A percentile compares a stretch with the other conserved stretches of the same genome.
phyloP scores from a whole-genome alignment of 2,797 vertebrate genomes.

The Poecile montanus region DNA sequence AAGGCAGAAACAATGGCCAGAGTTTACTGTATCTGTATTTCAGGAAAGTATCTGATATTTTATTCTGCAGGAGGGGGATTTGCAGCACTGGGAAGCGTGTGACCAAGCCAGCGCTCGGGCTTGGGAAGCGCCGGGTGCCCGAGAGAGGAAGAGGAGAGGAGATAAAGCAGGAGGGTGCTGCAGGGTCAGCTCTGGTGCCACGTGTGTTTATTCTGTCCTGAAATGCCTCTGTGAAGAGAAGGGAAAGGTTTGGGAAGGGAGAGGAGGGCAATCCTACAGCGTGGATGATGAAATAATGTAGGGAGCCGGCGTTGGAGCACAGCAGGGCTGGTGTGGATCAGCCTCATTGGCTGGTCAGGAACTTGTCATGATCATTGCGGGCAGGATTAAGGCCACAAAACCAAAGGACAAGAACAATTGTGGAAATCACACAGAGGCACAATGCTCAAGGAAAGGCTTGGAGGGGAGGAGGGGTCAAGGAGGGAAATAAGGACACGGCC shows the following conservation, averaged over 20 bases:
- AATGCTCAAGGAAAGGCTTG: neutral
- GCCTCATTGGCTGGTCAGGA: neutral
- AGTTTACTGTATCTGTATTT: conserved; percentile 1
- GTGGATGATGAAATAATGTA: neutral
- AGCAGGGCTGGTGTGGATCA: neutral
- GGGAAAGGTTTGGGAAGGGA: neutral
- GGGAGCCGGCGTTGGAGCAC: neutral
- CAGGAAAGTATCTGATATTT: conserved; percentile 32
- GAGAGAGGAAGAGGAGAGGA: conserved; percentile 13
- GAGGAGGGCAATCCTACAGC: neutral
- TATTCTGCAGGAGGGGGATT: neutral
- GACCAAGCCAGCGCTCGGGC: accelerated
- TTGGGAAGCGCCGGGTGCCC: neutral
- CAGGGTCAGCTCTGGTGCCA: neutral
- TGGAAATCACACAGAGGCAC: neutral
- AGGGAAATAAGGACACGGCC: neutral
- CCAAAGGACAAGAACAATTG: neutral
- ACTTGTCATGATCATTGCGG: neutral
- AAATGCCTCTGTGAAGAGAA: neutral
- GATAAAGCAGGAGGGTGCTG: neutral
- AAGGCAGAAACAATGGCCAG: conserved; percentile 59
- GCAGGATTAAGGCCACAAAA: conserved; percentile 23
- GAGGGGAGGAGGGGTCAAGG: conserved; percentile 1
- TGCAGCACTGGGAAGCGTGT: neutral
- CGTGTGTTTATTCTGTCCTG: neutral